Conservation (phyloP, 1,140 invertebrate species). For the Cotesia chilonis region DNA sequence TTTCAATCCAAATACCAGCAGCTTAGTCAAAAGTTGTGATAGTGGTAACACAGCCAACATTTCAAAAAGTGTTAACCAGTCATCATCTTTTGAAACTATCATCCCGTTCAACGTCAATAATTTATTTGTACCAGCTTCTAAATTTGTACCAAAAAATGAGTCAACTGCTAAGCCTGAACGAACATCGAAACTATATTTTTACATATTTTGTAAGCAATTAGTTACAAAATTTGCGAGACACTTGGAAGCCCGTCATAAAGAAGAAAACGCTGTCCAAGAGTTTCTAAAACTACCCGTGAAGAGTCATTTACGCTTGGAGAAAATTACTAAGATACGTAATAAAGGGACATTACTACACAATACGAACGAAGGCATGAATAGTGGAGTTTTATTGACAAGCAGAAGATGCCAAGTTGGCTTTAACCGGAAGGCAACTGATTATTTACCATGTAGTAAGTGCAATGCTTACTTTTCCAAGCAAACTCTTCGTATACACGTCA, state of each 20-base stretch:
- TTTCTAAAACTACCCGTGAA: constrained; percentile 1
- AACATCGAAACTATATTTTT: constrained; percentile 22
- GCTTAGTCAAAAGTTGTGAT: constrained; percentile 5
- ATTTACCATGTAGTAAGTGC: constrained; percentile 14
- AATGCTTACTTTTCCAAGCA: constrained; percentile 1
- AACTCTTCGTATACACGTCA: constrained; percentile 18
- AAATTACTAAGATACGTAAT: constrained; percentile 23
- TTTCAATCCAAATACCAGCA: too few species aligned
- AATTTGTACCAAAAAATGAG: not conserved
- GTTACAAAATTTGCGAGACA: constrained; percentile 28
- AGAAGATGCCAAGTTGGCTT: constrained; percentile 23
- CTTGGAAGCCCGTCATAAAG: constrained; percentile 15
- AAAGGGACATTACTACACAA: constrained; percentile 26
- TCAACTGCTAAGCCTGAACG: not conserved
- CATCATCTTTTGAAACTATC: not conserved
- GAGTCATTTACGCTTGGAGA: constrained; percentile 6
- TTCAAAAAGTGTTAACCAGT: not conserved
- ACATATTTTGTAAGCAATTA: constrained; percentile 20
- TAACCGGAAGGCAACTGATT: not conserved
- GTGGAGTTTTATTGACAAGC: constrained; percentile 21
- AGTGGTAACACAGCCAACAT: not conserved
- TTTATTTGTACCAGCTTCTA: not conserved
- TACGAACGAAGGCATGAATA: constrained; percentile 33
- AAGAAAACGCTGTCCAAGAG: constrained; percentile 18
- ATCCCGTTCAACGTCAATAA: not conserved